A percentile compares a stretch with the other conserved stretches of the same genome.
These are phyloP conservation scores for Nothocercus nigrocapillus DNA, from an alignment of 2,113 vertebrate genomes.

Conservation along the genomic window DNA sequence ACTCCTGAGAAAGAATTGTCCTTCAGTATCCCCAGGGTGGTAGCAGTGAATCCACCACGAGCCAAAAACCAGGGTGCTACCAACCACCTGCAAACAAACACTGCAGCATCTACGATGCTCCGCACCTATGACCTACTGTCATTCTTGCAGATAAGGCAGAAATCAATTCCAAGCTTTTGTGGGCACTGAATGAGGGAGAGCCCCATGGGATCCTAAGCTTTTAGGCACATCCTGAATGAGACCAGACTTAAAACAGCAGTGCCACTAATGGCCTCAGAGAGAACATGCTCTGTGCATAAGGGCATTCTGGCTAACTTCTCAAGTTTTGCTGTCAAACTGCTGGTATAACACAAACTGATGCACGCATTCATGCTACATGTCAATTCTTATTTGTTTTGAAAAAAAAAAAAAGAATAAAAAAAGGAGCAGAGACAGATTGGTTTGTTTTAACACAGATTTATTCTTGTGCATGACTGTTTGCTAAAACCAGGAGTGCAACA, in stretches of 20 bases:
- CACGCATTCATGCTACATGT: too few species aligned
- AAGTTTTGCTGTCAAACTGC: neutral
- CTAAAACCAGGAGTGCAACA: neutral
- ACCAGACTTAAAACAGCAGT: neutral
- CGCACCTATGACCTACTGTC: too few species aligned
- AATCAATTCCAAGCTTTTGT: neutral
- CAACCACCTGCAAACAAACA: too few species aligned
- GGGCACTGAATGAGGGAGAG: neutral
- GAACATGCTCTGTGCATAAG: too few species aligned
- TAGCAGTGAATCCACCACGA: too few species aligned
- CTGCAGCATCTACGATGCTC: too few species aligned
- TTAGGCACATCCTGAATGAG: neutral
- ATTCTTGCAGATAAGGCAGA: neutral
- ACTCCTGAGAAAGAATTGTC: neutral
- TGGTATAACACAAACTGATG: neutral
- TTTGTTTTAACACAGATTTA: slow-evolving; percentile 27
- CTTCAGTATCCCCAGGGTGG: too few species aligned
- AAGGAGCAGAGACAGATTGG: neutral
- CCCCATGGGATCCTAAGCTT: neutral
- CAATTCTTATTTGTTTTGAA: neutral
- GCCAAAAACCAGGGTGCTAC: too few species aligned
- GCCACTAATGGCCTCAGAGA: too few species aligned
- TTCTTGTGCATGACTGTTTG: neutral
- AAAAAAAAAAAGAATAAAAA: neutral
- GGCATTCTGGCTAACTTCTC: neutral